Evolutionary conservation across 92 coral and sea anemone genomes (phyloP).

Genomic region (Hydrozoanthus gracilis): DNA sequence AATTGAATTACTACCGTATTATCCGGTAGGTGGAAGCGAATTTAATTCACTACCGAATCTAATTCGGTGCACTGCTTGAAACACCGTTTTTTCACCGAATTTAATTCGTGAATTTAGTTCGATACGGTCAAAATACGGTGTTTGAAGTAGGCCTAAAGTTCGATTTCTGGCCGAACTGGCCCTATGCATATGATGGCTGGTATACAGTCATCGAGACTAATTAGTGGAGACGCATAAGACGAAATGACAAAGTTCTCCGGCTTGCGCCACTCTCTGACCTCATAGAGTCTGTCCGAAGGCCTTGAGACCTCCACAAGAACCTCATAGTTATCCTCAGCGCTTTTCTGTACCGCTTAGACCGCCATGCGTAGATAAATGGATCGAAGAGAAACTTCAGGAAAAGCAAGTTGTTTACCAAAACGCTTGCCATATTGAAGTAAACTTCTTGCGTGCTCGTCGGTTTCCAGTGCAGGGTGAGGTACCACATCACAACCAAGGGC

Average conservation of each 20-base stretch:
- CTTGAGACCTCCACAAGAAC: slow-evolving; percentile 24
- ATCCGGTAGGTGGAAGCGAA: too few relatives aligned
- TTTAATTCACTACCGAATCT: too few relatives aligned
- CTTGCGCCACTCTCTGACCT: not conserved
- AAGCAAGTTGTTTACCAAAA: slow-evolving; percentile 60
- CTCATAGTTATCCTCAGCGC: slow-evolving; percentile 58
- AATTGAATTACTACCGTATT: too few relatives aligned
- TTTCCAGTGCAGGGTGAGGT: slow-evolving; percentile 63
- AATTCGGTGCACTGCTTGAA: too few relatives aligned
- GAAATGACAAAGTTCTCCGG: slow-evolving; percentile 20
- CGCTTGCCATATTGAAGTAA: slow-evolving; percentile 44
- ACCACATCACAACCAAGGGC: slow-evolving; percentile 78
- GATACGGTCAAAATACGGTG: too few relatives aligned
- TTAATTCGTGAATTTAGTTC: too few relatives aligned
- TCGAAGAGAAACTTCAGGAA: slow-evolving; percentile 78
- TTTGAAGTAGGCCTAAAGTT: too few relatives aligned
- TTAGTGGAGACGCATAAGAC: slow-evolving; percentile 18
- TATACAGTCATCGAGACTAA: too few relatives aligned
- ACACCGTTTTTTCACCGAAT: too few relatives aligned
- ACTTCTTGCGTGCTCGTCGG: slow-evolving; percentile 10
- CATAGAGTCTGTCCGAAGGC: slow-evolving; percentile 9
- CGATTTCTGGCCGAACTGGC: not conserved
- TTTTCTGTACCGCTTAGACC: slow-evolving; percentile 68
- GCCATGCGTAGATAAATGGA: slow-evolving; percentile 77
- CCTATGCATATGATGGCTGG: too few relatives aligned